These are phyloP conservation scores for Phalacrocorax brasilianus DNA, from an alignment of 2,113 vertebrate genomes.

Conservation along the genomic window DNA sequence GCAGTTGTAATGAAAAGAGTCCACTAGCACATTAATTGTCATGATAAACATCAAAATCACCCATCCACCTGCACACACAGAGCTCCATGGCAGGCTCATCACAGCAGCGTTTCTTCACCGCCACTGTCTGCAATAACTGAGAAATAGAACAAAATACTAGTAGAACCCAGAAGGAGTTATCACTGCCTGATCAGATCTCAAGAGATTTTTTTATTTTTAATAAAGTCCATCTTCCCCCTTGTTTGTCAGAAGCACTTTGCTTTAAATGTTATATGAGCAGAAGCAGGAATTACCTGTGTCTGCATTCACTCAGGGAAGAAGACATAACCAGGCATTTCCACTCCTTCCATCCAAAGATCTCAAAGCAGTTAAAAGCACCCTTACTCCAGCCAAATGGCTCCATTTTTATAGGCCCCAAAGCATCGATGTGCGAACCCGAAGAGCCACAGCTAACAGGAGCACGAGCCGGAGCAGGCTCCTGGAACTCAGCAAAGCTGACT, in stretches of 20 bases:
- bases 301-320: not conserved
- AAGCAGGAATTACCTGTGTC: not conserved
- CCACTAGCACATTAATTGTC: constrained; percentile 54
- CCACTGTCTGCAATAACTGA: not conserved
- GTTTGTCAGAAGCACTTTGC: constrained; percentile 52
- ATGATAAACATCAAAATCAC: constrained; percentile 57
- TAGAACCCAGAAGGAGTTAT: constrained; percentile 52
- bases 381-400: not conserved
- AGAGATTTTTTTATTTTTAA: constrained; percentile 56
- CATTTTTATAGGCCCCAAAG: not conserved
- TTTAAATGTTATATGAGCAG: constrained; percentile 36
- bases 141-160: constrained; percentile 37
- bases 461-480: not conserved
- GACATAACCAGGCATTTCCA: not conserved
- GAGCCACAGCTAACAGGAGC: not conserved
- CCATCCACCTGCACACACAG: not conserved
- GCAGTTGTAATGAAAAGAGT: constrained; percentile 36
- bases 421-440: not conserved
- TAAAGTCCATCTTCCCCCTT: constrained; percentile 46
- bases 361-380: not conserved
- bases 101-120: constrained; percentile 13
- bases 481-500: not conserved
- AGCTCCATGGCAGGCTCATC: not conserved
- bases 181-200: constrained; percentile 40
- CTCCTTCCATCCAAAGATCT: not conserved